These are phyloP conservation scores for Elachura formosa DNA, from an alignment of 2,113 vertebrate species.

Conservation along the genomic window DNA sequence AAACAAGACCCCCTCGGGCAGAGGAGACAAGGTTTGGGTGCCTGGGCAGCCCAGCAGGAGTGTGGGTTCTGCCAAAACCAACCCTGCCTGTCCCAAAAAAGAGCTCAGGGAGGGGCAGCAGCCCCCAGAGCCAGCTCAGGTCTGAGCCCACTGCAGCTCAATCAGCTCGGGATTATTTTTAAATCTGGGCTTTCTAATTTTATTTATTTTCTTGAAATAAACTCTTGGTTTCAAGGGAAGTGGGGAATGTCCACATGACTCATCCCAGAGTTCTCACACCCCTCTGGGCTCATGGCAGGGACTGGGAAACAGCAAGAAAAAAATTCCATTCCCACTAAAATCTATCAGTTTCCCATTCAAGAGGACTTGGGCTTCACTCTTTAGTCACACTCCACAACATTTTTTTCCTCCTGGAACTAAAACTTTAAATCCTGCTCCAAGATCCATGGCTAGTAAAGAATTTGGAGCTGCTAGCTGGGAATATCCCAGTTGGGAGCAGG, in stretches of 20 bases:
- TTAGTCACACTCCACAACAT: not conserved
- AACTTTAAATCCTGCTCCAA: not conserved
- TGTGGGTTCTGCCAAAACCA: not conserved
- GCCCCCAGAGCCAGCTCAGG: not conserved
- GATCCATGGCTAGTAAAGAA: not conserved
- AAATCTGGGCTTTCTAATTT: constrained; percentile 27
- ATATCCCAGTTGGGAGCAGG: not conserved
- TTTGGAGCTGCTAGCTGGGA: not conserved
- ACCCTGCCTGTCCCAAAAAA: not conserved
- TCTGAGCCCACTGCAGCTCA: not conserved
- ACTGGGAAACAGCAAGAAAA: not conserved
- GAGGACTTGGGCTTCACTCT: not conserved
- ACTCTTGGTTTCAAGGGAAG: not conserved
- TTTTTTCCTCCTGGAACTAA: not conserved
- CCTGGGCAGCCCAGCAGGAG: not conserved
- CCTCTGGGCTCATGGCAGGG: not conserved
- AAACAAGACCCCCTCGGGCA: not conserved
- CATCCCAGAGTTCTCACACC: not conserved
- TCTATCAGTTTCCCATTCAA: not conserved
- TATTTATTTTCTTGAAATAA: constrained; percentile 18
- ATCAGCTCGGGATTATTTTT: constrained; percentile 24
- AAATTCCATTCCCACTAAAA: not conserved
- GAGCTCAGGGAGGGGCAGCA: not conserved
- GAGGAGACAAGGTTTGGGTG: not conserved
- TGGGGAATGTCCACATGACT: not conserved